Base-by-base conservation (phyloP, 2,113 vertebrate genomes). In the Lagenorhynchus albirostris region DNA sequence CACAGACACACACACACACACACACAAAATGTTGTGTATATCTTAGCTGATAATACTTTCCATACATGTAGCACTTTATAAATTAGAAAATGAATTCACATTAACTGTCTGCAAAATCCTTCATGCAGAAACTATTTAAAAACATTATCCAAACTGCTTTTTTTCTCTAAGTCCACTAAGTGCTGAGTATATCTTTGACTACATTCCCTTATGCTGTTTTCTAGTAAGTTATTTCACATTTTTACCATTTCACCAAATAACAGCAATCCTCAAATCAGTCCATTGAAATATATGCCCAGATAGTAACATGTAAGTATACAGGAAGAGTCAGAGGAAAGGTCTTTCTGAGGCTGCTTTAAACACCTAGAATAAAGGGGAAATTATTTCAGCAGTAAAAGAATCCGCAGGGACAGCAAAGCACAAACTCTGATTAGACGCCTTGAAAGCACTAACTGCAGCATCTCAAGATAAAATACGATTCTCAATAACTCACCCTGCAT, bases 391-490 rank as follows among this genome's bases (percentile, higher is more conserved):
- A 98, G 92, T 38, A n/a, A 70, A 33, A 82, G 95, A 91, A 98
- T 97, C 97, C 98, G 96, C 62, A 80, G 87, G 95, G 95, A 95
- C 87, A 97, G 87, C 14, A 94, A 95, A 98, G 94, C 81, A 92
- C 81, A 96, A 90, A 13, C 84, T 97, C 97, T 98, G 97, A 98
- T 98, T 97, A 98, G 65, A 53, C 94, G 21, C 73, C 93, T 80
- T 98, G 94, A 98, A 97, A 98, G 97, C 62, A 93, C 93, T 91
- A 91, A 97, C 86, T 77, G 85, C 94, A 79, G 93, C 96, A 95
- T 98, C 97, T 97, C 97, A 94, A 98, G 97, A 94, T 90, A 97
- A 97, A 96, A 88, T 77, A 95, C 91, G 55, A 96, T 92, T 98
- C 98, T 95, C 92, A 91, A 82, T 87, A 96, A 96, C 88, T 98